phyloP scores from a whole-genome alignment of 1,140 invertebrate genomes.

The Adelges cooleyi region DNA sequence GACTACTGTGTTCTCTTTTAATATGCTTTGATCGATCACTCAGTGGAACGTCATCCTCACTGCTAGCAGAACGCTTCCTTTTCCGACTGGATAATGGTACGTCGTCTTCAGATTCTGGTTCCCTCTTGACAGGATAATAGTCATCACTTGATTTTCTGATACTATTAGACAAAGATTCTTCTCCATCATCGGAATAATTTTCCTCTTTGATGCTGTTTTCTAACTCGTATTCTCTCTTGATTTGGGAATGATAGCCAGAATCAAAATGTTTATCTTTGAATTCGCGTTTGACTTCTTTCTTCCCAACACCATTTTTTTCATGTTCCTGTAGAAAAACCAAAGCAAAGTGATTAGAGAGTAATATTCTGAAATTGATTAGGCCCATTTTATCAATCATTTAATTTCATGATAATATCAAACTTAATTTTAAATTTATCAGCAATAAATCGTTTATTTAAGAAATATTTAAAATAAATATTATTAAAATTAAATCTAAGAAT shows the following conservation, averaged over 20 bases:
- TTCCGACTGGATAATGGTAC: slow-evolving; percentile 27
- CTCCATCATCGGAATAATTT: slow-evolving; percentile 6
- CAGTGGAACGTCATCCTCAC: slow-evolving; percentile 55
- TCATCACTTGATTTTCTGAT: slow-evolving; percentile 12
- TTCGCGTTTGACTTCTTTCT: slow-evolving; percentile 23
- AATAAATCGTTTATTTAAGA: not conserved
- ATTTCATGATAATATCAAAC: not conserved
- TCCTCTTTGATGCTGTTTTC: slow-evolving; percentile 18
- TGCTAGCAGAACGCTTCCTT: slow-evolving; percentile 31
- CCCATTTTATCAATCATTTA: slow-evolving; percentile 15
- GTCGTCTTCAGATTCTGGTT: not conserved
- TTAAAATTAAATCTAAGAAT: not conserved
- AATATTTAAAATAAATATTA: slow-evolving; percentile 1
- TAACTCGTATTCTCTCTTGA: slow-evolving; percentile 20
- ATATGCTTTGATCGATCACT: slow-evolving; percentile 52
- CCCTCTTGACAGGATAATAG: slow-evolving; percentile 4
- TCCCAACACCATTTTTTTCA: slow-evolving; percentile 17
- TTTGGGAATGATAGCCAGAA: slow-evolving; percentile 17
- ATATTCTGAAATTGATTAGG: not conserved
- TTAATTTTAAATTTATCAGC: not conserved
- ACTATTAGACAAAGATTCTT: not conserved
- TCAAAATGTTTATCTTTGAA: slow-evolving; percentile 7
- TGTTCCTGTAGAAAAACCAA: slow-evolving; percentile 13
- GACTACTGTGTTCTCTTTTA: slow-evolving; percentile 55
- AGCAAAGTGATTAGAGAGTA: not conserved